A percentile compares a stretch with the other conserved stretches of the same genome.
These are phyloP conservation scores for Xenopus tropicalis DNA, from an alignment of 2,113 vertebrate genomes.

Conservation along the genomic window UCB_Xtro_10.0 CM004445.2:45863001-45863500, in stretches of 20 bases:
- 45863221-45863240: constrained; percentile 33
- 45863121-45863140: neutral
- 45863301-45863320: constrained; percentile 36
- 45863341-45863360: constrained; percentile 41
- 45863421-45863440: constrained; percentile 6
- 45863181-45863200: constrained; percentile 46
- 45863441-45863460: constrained; percentile 37
- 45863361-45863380: constrained; percentile 44
- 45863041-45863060: too few species aligned
- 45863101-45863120: too few species aligned
- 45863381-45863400: constrained; percentile 42
- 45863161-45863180: constrained; percentile 45
- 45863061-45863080: too few species aligned
- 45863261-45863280: constrained; percentile 7
- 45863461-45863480: constrained; percentile 7
- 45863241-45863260: constrained; percentile 31
- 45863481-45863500: constrained; percentile 25
- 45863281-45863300: constrained; percentile 27
- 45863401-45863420: constrained; percentile 37
- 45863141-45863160: constrained; percentile 43
- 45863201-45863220: constrained; percentile 45
- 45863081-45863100: too few species aligned
- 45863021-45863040: too few species aligned
- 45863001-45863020: too few species aligned
- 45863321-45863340: constrained; percentile 21